Evolutionary conservation across 2,888 invertebrate species (phyloP).

Genomic region (Eueremaeus valkanovi): DNA sequence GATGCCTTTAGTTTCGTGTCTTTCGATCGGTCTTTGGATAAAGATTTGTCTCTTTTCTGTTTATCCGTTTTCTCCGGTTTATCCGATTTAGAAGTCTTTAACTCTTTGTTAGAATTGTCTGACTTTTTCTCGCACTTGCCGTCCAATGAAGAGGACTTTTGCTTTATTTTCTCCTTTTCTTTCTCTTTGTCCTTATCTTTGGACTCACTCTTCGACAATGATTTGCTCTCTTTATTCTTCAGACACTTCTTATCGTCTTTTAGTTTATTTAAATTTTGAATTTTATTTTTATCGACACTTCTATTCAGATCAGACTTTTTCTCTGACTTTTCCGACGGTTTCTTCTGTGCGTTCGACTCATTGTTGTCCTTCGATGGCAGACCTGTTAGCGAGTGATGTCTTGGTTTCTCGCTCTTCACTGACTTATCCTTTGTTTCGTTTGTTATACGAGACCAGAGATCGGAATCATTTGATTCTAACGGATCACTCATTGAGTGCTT

Average conservation of each 20-base stretch:
- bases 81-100: constrained; percentile 4
- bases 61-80: too few relatives aligned
- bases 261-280: constrained; percentile 43
- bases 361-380: not conserved
- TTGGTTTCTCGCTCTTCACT: not conserved
- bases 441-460: not conserved
- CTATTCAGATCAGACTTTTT: constrained; percentile 23
- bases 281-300: constrained; percentile 33
- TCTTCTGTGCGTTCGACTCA: not conserved
- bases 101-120: constrained; percentile 32
- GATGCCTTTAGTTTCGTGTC: constrained; percentile 29
- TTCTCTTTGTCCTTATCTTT: constrained; percentile 49
- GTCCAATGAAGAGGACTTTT: not conserved
- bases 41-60: constrained; percentile 48
- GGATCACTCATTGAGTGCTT: constrained; percentile 4
- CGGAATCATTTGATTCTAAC: not conserved
- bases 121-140: constrained; percentile 46
- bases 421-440: constrained; percentile 4
- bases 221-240: constrained; percentile 43
- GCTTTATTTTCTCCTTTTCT: constrained; percentile 51
- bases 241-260: constrained; percentile 47
- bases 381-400: constrained; percentile 7
- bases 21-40: constrained; percentile 44
- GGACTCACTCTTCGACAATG: constrained; percentile 41
- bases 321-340: constrained; percentile 14